These are phyloP conservation scores for Circaetus cinerascens DNA, from an alignment of 2,113 vertebrate genomes.

Conservation along the genomic window DNA sequence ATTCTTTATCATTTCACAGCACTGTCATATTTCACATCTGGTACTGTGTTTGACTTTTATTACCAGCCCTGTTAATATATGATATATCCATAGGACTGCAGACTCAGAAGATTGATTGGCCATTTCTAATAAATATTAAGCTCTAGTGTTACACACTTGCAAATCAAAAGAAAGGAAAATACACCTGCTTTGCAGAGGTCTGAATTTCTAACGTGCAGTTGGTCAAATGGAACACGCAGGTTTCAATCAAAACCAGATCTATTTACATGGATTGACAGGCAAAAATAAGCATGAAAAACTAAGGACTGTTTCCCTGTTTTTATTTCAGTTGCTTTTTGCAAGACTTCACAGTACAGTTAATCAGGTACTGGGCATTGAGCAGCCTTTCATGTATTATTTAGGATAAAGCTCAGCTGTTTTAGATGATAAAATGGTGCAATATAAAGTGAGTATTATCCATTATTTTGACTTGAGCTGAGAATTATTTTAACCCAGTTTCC, in stretches of 20 bases:
- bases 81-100: background rate
- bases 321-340: background rate
- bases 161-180: background rate
- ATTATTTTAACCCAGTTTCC: background rate
- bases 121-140: background rate
- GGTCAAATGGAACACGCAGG: background rate
- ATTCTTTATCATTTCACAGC: background rate
- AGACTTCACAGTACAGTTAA: background rate
- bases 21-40: background rate
- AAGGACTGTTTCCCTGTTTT: background rate
- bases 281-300: background rate
- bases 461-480: slow-evolving; percentile 1
- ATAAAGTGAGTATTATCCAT: background rate
- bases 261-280: background rate
- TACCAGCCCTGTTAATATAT: background rate
- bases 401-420: background rate
- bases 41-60: background rate
- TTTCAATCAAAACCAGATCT: background rate
- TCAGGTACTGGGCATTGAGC: background rate
- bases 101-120: background rate
- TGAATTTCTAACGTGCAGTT: background rate
- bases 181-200: background rate
- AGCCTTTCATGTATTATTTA: background rate
- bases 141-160: background rate
- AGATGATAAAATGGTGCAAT: background rate